Evolutionary conservation across 2,113 vertebrate genomes (phyloP), one percentile per base, ranked within the genome.

Genomic region (Sminthopsis crassicaudata): DNA sequence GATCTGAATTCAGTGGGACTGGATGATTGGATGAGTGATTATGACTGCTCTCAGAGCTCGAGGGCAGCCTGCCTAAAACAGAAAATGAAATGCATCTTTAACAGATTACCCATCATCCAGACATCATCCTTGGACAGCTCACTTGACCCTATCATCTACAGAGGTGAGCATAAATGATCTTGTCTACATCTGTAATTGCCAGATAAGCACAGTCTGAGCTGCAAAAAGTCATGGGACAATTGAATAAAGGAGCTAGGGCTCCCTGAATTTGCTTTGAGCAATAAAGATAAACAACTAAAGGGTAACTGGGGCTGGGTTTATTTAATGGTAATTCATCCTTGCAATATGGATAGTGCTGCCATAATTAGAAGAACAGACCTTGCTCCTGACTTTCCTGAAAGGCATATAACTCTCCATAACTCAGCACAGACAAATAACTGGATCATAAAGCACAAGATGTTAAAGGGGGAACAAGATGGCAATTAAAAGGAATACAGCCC

Each of bases 241-340:
- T 24, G 76, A 95, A 42, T 52, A 94, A 94, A 94, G 84, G 92
- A 96, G 57, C 16, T 9, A 91, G 67, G 30, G 91, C 51, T 90
- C 27, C 9, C 0, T 48, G 96, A 94, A 96, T 96, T 46, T 84
- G 60, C 95, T 96, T 50, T 54, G 90, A 95, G 89, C 42, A 84
- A 90, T 93, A 97, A 97, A 98, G 96, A 96, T n/a, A 53, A 46
- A 96, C 42, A 52, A 93, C 55, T 93, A 91, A 89, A 95, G 93
- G 93, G 91, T 57, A 93, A n/a, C 0, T 8, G 23, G 1, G 90
- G 7, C 92, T 42, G 54, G 46, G 84, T 95, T 98, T 97, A 55
- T 55, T 94, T 92, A 92, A 84, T 0, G 0, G 76, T 95, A 90
- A 90, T 94, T 91, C 24, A 22, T 57, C 16, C 36, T 19, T 54